phyloP scores from a whole-genome alignment of 2,797 vertebrate genomes.

The Halcyon badia region DNA sequence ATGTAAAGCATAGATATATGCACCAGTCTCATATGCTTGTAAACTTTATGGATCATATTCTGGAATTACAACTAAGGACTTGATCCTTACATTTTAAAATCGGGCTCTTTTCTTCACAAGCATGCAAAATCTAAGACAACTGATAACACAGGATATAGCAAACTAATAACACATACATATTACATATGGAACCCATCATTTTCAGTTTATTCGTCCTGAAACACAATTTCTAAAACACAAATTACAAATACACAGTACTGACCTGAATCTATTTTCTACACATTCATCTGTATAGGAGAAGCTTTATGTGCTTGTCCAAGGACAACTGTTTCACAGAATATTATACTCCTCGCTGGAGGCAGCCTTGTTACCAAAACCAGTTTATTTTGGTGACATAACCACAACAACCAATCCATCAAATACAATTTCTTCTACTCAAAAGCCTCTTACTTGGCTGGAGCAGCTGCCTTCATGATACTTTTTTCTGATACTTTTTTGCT shows the following conservation, averaged over 20 bases:
- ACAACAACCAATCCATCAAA: not conserved
- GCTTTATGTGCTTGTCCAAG: rapidly evolving
- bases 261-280: not conserved
- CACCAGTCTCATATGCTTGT: not conserved
- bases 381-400: not conserved
- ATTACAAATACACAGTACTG: not conserved
- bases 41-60: not conserved
- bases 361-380: not conserved
- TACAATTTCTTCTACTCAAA: not conserved
- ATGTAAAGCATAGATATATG: not conserved
- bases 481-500: not conserved
- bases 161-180: not conserved
- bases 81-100: not conserved
- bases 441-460: not conserved
- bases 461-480: not conserved
- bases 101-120: not conserved
- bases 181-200: not conserved
- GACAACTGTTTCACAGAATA: not conserved
- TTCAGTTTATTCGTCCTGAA: not conserved
- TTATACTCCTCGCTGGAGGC: not conserved
- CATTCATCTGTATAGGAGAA: not conserved
- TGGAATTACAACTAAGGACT: not conserved
- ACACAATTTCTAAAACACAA: not conserved
- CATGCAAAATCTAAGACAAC: not conserved
- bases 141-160: not conserved